phyloP scores from a whole-genome alignment of 2,888 invertebrate genomes.

The Agonopterix heracliana region DNA sequence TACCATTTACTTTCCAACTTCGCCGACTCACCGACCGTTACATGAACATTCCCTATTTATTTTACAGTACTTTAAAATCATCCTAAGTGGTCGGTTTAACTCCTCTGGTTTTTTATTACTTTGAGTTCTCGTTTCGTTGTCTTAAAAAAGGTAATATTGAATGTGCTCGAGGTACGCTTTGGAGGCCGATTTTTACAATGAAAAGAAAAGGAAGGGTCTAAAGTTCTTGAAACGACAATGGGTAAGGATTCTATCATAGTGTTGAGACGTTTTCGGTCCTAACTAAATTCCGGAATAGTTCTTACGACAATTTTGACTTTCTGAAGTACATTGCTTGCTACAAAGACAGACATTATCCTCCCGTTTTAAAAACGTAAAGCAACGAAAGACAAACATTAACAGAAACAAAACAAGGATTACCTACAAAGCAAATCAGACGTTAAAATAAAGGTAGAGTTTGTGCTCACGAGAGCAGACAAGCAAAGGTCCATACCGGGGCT shows the following conservation, averaged over 20 bases:
- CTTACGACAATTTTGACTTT: no score
- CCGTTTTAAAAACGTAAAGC: neutral
- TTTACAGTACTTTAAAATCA: conserved; percentile 61
- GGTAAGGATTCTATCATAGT: no score
- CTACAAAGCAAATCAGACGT: neutral
- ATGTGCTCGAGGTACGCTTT: neutral
- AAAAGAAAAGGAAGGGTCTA: no score
- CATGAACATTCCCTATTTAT: conserved; percentile 62
- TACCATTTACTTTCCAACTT: conserved; percentile 74
- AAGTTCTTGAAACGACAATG: no score
- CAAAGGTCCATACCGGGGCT: conserved; percentile 18
- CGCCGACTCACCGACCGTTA: conserved; percentile 67
- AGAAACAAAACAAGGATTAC: neutral
- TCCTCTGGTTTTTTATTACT: conserved; percentile 17
- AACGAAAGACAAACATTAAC: neutral
- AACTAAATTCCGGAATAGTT: no score
- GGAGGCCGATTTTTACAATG: no score
- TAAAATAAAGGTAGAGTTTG: neutral
- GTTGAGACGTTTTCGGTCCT: no score
- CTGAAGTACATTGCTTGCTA: no score
- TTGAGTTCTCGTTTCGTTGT: neutral
- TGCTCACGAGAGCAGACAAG: neutral
- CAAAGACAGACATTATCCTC: no score
- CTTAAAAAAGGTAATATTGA: neutral
- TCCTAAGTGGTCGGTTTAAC: conserved; percentile 44